Conservation (phyloP, 2,888 invertebrate species). For the Trissolcus japonicus region DNA sequence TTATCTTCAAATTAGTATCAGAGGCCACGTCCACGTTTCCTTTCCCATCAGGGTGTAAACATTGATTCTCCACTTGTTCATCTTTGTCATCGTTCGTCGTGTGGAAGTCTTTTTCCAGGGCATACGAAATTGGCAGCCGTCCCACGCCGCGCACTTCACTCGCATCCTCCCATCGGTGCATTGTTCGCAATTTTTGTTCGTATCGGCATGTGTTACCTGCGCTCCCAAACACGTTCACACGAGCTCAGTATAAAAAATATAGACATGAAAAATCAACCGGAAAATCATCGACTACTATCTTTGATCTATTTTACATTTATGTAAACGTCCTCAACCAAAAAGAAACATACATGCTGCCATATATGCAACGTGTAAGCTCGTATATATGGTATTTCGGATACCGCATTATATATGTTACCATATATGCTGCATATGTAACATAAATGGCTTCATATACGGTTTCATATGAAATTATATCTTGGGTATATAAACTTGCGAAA, state of each 20-base stretch:
- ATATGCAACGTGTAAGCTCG: no score
- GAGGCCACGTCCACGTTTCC: conserved; percentile 7
- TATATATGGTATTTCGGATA: no score
- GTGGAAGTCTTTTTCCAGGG: conserved; percentile 31
- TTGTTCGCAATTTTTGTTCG: conserved; percentile 33
- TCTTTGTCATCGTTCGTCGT: conserved; percentile 26
- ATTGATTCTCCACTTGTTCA: conserved; percentile 26
- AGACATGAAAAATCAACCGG: neutral
- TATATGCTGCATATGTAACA: no score
- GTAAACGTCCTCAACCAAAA: no score
- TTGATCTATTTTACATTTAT: no score
- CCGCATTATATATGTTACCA: no score
- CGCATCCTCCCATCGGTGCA: conserved; percentile 6
- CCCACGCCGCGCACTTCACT: conserved; percentile 5
- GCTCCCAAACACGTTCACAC: conserved; percentile 21
- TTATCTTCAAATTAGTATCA: conserved; percentile 8
- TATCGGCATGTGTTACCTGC: conserved; percentile 24
- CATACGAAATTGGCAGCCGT: conserved; percentile 24
- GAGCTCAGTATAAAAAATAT: neutral
- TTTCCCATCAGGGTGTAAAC: conserved; percentile 27
- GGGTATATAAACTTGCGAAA: no score
- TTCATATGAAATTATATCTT: no score
- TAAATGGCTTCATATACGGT: no score
- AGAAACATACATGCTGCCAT: no score
- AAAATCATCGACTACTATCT: no score